These are phyloP conservation scores for Apodemus agrarius DNA, from an alignment of 2,797 vertebrate species.

Conservation along the genomic window DNA sequence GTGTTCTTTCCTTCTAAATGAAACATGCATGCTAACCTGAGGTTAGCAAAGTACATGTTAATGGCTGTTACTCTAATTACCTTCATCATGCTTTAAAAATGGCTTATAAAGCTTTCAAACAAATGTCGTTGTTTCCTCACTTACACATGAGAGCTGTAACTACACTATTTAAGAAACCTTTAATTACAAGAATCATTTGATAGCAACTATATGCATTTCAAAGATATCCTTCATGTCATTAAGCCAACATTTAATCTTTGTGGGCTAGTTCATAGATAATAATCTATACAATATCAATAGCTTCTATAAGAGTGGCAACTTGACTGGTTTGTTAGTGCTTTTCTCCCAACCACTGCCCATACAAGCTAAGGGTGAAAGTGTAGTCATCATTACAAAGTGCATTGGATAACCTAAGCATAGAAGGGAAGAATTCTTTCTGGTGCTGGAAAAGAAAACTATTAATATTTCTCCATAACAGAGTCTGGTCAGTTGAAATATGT, in stretches of 20 bases:
- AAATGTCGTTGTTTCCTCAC: neutral
- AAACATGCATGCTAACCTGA: neutral
- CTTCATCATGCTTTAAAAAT: neutral
- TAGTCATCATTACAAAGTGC: neutral
- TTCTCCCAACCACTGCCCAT: neutral
- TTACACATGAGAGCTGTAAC: neutral
- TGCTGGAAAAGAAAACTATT: neutral
- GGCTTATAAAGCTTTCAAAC: neutral
- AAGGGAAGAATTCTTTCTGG: neutral
- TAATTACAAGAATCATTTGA: neutral
- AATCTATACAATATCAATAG: neutral
- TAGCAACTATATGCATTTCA: neutral
- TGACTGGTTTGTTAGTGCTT: neutral
- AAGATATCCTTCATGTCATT: neutral
- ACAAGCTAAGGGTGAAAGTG: neutral
- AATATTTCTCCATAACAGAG: neutral
- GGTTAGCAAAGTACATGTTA: neutral
- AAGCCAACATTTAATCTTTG: conserved; percentile 6
- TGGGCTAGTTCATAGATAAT: neutral
- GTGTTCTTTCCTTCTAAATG: neutral
- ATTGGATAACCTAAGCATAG: neutral
- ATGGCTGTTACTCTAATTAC: neutral
- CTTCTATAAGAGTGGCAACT: neutral
- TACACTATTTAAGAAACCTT: neutral
- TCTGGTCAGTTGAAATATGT: neutral